Conservation (phyloP, 2,797 vertebrate genomes). For the Dallia pectoralis region DNA sequence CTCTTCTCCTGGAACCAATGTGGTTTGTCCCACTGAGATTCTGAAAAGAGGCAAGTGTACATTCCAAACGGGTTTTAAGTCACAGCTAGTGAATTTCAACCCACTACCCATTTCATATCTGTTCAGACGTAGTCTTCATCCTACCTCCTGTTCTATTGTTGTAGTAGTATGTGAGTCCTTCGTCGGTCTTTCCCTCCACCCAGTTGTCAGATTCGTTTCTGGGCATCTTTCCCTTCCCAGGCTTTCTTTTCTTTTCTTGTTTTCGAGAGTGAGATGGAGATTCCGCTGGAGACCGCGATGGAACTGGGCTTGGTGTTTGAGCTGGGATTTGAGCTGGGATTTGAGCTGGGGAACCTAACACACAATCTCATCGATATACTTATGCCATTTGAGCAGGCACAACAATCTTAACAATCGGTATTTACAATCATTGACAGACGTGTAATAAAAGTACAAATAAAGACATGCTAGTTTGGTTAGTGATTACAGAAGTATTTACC, state of each 20-base stretch:
- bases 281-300: slow-evolving; percentile 21
- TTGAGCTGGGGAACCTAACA: slow-evolving; percentile 26
- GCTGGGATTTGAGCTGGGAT: background rate
- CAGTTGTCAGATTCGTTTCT: slow-evolving; percentile 61
- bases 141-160: slow-evolving; percentile 87
- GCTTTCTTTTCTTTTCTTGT: slow-evolving; percentile 51
- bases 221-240: slow-evolving; percentile 26
- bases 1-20: slow-evolving; percentile 69
- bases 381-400: background rate
- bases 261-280: slow-evolving; percentile 42
- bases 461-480: background rate
- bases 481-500: slow-evolving; percentile 11
- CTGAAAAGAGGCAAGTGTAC: slow-evolving; percentile 55
- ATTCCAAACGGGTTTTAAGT: background rate
- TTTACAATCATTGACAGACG: background rate
- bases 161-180: slow-evolving; percentile 87
- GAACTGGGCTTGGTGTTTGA: background rate
- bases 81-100: background rate
- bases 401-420: background rate
- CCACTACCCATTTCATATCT: background rate
- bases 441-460: background rate
- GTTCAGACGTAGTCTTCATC: background rate
- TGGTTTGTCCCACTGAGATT: slow-evolving; percentile 90
- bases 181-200: slow-evolving; percentile 79
- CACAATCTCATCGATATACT: background rate